Percentiles rank a stretch among this genome's conserved stretches.
Conservation (phyloP, 2,113 vertebrate species). For the Nestor notabilis region DNA sequence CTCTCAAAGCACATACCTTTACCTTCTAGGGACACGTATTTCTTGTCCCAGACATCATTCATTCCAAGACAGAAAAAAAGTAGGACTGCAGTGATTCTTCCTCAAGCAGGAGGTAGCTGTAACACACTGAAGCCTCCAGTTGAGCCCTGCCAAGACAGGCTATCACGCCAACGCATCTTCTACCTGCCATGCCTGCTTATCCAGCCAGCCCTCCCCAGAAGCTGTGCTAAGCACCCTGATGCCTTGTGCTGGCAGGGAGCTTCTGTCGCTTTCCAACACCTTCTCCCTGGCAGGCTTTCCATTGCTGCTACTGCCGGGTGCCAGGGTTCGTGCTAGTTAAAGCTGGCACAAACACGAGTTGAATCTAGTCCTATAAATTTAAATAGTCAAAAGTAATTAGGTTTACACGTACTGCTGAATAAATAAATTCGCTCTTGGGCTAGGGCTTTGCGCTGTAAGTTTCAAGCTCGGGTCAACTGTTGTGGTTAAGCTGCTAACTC, state of each 20-base stretch:
- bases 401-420: conserved; percentile 51
- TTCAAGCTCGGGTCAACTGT: conserved; percentile 28
- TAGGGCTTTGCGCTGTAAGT: conserved; percentile 51
- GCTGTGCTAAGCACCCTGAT: not conserved
- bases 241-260: not conserved
- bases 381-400: conserved; percentile 70
- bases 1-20: not conserved
- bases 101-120: not conserved
- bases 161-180: conserved; percentile 19
- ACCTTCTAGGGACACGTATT: not conserved
- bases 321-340: conserved; percentile 51
- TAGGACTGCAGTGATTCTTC: not conserved
- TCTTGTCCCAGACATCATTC: not conserved
- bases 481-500: conserved; percentile 57
- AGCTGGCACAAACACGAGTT: conserved; percentile 41
- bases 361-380: conserved; percentile 54
- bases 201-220: conserved; percentile 19
- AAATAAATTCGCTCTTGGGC: conserved; percentile 55
- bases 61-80: not conserved
- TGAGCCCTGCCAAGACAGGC: conserved; percentile 5
- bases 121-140: not conserved
- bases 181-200: conserved; percentile 49
- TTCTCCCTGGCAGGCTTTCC: conserved; percentile 50
- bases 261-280: conserved; percentile 54
- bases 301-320: not conserved